phyloP scores from a whole-genome alignment of 2,113 vertebrate species.

The Natator depressus region DNA sequence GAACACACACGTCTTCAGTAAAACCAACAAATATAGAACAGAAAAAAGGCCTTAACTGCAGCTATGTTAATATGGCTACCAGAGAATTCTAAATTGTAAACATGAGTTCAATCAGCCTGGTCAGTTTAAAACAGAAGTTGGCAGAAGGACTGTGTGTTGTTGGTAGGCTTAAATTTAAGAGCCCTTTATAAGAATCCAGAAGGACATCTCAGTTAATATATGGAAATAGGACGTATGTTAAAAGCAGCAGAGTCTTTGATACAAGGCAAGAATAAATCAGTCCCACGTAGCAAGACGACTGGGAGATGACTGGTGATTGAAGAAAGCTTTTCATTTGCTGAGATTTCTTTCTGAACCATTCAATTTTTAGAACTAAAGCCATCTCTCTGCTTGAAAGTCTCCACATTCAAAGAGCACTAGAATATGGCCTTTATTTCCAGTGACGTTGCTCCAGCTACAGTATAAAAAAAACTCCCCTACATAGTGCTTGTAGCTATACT shows the following conservation, averaged over 20 bases:
- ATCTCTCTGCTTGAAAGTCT: not conserved
- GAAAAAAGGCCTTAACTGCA: slow-evolving; percentile 36
- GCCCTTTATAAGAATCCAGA: slow-evolving; percentile 23
- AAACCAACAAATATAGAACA: slow-evolving; percentile 15
- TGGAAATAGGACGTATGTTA: slow-evolving; percentile 66
- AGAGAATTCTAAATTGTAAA: slow-evolving; percentile 34
- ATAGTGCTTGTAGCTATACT: not conserved
- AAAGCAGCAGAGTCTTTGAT: slow-evolving; percentile 53
- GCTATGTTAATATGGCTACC: slow-evolving; percentile 51
- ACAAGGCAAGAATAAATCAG: slow-evolving; percentile 26
- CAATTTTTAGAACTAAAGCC: slow-evolving; percentile 21
- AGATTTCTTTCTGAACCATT: not conserved
- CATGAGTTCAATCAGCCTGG: slow-evolving; percentile 33
- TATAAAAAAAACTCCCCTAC: not conserved
- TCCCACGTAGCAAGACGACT: not conserved
- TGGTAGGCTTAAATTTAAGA: not conserved
- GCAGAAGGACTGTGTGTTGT: not conserved
- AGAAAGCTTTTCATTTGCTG: slow-evolving; percentile 3
- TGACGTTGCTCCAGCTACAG: not conserved
- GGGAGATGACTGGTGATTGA: not conserved
- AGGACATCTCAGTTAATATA: slow-evolving; percentile 36
- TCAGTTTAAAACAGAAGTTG: slow-evolving; percentile 43
- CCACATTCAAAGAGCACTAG: not conserved
- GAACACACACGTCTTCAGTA: not conserved
- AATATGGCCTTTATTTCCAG: not conserved